Percentiles rank a stretch among this genome's conserved stretches.
Evolutionary conservation across 2,113 vertebrate species (phyloP).

Genomic region (Gasterosteus aculeatus): DNA sequence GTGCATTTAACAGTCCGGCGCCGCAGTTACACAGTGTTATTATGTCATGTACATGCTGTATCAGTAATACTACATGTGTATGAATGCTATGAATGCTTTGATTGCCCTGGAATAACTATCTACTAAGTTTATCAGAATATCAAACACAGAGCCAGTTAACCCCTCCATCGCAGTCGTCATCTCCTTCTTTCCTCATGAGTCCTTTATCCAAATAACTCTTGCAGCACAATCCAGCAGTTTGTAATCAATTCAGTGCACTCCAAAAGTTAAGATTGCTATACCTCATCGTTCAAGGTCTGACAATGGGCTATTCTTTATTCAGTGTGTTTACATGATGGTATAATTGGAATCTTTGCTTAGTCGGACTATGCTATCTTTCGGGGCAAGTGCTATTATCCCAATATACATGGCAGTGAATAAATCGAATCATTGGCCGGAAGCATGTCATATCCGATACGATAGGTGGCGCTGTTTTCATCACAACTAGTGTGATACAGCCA

Average conservation of each 20-base stretch:
- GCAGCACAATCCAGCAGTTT: background rate
- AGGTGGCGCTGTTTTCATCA: no score
- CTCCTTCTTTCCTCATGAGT: no score
- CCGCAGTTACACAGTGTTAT: conserved; percentile 1
- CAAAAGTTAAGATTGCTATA: background rate
- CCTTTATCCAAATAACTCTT: background rate
- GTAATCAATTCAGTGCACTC: background rate
- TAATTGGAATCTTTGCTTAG: no score
- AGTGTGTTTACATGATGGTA: no score
- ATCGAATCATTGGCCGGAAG: no score
- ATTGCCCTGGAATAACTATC: conserved; percentile 3
- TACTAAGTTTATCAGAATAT: background rate
- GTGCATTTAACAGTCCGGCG: conserved; percentile 16
- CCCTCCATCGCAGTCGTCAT: background rate
- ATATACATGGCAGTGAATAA: no score
- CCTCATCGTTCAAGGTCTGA: conserved; percentile 8
- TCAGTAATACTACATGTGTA: background rate
- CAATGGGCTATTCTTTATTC: background rate
- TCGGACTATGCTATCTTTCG: no score
- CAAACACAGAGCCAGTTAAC: conserved; percentile 12
- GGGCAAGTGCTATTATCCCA: no score
- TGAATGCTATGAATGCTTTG: background rate
- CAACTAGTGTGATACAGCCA: no score
- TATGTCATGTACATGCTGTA: conserved; percentile 17
- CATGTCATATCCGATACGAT: no score